Evolutionary conservation across 2,888 invertebrate genomes (phyloP).

Genomic region (Augiades crinisus): DNA sequence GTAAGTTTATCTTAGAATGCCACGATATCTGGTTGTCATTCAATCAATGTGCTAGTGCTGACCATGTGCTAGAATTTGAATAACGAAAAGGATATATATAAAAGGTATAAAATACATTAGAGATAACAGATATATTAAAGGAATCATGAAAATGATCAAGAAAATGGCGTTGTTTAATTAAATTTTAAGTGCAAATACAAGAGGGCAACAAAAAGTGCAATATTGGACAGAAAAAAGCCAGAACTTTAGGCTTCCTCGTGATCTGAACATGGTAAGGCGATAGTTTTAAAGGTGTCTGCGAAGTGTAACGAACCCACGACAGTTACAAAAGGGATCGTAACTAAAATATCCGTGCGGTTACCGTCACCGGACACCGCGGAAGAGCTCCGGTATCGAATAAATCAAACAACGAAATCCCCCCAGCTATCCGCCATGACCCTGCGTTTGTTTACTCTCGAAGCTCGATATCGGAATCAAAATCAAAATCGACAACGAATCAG

Average conservation of each 20-base stretch:
- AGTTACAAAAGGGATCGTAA: constrained; percentile 48
- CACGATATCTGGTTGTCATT: background rate
- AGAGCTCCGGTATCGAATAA: constrained; percentile 73
- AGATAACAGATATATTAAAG: too few relatives aligned
- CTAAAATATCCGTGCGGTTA: constrained; percentile 55
- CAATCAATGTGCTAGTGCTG: background rate
- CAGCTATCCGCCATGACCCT: constrained; percentile 60
- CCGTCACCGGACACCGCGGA: constrained; percentile 71
- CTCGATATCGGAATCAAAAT: constrained; percentile 56
- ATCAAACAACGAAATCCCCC: constrained; percentile 69
- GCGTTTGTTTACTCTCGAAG: constrained; percentile 59
- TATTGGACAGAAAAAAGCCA: constrained; percentile 1
- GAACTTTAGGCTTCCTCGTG: constrained; percentile 7
- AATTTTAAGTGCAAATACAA: too few relatives aligned
- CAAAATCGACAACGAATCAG: constrained; percentile 37
- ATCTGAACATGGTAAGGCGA: constrained; percentile 15
- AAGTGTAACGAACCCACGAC: constrained; percentile 41
- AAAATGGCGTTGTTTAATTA: background rate
- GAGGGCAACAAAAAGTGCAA: too few relatives aligned
- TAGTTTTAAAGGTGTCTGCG: constrained; percentile 28
- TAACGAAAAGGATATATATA: background rate
- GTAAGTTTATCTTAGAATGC: constrained; percentile 1
- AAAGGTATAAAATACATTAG: too few relatives aligned
- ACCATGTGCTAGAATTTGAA: background rate
- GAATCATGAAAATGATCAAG: too few relatives aligned